Evolutionary conservation across 2,797 vertebrate genomes (phyloP), one percentile per base, ranked within the genome.

Genomic region (Mallotus villosus): DNA sequence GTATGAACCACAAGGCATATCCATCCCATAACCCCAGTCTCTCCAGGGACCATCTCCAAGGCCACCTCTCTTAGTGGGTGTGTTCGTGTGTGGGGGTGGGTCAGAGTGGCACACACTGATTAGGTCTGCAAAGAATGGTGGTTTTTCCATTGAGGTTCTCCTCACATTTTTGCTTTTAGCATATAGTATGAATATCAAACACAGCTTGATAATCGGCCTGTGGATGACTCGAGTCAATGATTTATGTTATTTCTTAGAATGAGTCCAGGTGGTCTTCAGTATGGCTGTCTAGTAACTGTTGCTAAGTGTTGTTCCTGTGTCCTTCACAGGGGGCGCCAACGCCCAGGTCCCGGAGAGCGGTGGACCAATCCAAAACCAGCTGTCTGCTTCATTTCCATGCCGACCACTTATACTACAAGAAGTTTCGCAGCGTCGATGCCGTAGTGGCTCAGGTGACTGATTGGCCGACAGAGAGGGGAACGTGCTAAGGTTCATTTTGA

Each of bases 381-480:
- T 95, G 95, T 74, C 81, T 95, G 62, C 85, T 95, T 3, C 90
- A 95, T 74, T 65, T 96, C 41, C 79, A 92, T 0, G 91, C 80
- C 0, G 94, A 96, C 69, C 82, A 93, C 76, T 87, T 89, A 53
- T 96, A 92, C 85, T 95, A 82, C 81, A 90, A 84, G 58, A 90
- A 63, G 76, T 94, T 94, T 76, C 92, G 89, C 70, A 92, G 92
- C 17, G 68, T 91, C 1, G 89, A 93, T 72, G 92, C 87, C 5
- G 92, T 95, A 17, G 88, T 95, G 46, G 91, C 92, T 78, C 95
- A 95, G 94, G 95, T 95, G 81, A 89, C 41, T 34, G 21, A 89
- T 57, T 34, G 21, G 12, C 12, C 12, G 7, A 46, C 24, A 62
- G 37, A 34, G 51, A 61, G n/a, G n/a, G 21, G 41, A 24, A 19